Evolutionary conservation across 2,113 vertebrate genomes (phyloP).

Genomic region (Phodopus roborovskii): DNA sequence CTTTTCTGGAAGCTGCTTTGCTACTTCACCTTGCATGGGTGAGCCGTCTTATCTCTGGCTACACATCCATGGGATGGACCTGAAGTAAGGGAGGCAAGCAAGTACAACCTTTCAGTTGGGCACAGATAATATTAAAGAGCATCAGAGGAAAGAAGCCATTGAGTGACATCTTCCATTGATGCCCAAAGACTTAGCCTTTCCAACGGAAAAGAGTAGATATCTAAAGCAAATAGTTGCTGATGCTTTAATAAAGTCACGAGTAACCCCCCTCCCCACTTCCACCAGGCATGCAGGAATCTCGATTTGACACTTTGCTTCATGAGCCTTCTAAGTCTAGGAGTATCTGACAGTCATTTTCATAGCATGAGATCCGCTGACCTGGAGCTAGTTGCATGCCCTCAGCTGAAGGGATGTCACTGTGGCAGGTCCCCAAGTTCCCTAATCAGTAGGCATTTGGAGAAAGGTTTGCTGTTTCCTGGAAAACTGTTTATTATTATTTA

Average conservation of each 20-base stretch:
- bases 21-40: fast-evolving
- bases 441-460: conserved; percentile 70
- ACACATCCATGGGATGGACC: neutral
- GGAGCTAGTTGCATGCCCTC: conserved; percentile 41
- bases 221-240: neutral
- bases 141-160: neutral
- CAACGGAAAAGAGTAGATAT: neutral
- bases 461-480: conserved; percentile 70
- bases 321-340: neutral
- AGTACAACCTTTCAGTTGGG: neutral
- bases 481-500: conserved; percentile 72
- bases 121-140: too few relatives aligned
- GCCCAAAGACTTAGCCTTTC: neutral
- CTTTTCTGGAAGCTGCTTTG: neutral
- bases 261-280: neutral
- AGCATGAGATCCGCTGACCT: neutral
- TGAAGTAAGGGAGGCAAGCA: neutral
- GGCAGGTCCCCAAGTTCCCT: conserved; percentile 75
- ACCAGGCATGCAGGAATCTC: neutral
- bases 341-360: conserved; percentile 51
- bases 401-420: conserved; percentile 53
- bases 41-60: neutral
- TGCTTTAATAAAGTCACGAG: neutral
- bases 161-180: neutral
- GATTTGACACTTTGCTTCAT: conserved; percentile 62